Evolutionary conservation across 2,113 vertebrate genomes (phyloP), one percentile per base, ranked within the genome.

Genomic region (Spheniscus mendiculus): DNA sequence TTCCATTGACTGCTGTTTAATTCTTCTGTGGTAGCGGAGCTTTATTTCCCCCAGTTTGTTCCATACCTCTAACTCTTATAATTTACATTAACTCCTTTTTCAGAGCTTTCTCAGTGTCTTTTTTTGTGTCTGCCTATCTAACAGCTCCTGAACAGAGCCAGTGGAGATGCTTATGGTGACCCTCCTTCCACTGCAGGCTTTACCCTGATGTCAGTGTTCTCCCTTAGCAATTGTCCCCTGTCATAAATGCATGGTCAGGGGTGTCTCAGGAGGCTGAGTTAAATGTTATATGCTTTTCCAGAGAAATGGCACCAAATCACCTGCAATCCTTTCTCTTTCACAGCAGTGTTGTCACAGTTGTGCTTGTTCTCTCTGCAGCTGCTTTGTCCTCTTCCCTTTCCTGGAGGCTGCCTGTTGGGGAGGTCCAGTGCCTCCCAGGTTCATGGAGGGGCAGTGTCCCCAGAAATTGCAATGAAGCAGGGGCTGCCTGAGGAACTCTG

Each of bases 331-430:
- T 82, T 47, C 34, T 85, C 5, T 66, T 85, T n/a, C 11, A 36
- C 4, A 49, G 5, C 1, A 0, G 3, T 21, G 16, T 12, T 62
- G 5, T 56, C 7, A 26, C 1, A 1, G 15, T 18, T 73, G 36
- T 71, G 17, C 26, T 52, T 53, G 34, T 62, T 7, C 11, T 34
- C 34, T 66, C 50, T 61, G 25, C 36, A 42, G 5, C 11, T 83
- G 26, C 25, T 73, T 84, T 25, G 3, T 22, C 6, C 2, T 16
- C 34, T 55, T 70, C 20, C 6, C 3, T 26, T 74, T 79, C 23
- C 20, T 36, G 17, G 11, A 61, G 11, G 11, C 29, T 90, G 13
- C 23, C n/a, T 86, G 6, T 34, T 2, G 4, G 61, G 29, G 13
- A 25, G 2, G 5, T 16, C 7, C 7, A 30, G 12, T 27, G 19